Evolutionary conservation across 2,797 vertebrate species (phyloP).

Genomic region (Sebastes flavidus): DNA sequence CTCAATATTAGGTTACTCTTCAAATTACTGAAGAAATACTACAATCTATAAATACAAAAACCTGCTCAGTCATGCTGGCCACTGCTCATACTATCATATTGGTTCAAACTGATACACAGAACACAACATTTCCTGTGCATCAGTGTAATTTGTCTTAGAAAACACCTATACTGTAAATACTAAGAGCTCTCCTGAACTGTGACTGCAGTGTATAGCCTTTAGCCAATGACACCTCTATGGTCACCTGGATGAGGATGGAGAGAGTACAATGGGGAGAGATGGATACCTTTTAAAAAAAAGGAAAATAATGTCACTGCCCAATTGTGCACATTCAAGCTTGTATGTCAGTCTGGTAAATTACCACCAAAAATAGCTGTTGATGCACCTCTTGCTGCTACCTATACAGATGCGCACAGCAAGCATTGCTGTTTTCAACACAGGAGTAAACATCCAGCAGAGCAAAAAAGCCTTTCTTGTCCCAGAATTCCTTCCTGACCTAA

Average conservation of each 20-base stretch:
- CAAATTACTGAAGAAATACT: too few relatives aligned
- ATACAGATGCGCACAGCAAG: not conserved
- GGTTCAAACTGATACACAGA: too few relatives aligned
- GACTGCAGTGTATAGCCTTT: not conserved
- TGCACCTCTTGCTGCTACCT: conserved; percentile 1
- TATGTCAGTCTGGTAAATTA: conserved; percentile 1
- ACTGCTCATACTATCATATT: too few relatives aligned
- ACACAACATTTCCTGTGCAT: too few relatives aligned
- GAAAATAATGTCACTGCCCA: not conserved
- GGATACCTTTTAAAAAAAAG: not conserved
- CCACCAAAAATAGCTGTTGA: conserved; percentile 7
- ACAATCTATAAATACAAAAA: too few relatives aligned
- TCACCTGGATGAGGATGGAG: too few relatives aligned
- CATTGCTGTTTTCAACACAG: conserved; percentile 1
- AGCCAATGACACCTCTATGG: too few relatives aligned
- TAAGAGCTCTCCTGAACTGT: not conserved
- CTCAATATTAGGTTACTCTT: too few relatives aligned
- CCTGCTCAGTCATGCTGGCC: too few relatives aligned
- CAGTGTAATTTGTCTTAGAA: too few relatives aligned
- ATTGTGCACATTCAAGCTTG: not conserved
- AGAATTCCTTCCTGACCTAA: conserved; percentile 64
- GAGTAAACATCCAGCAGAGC: conserved; percentile 41
- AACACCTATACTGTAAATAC: too few relatives aligned
- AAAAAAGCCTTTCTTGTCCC: conserved; percentile 47
- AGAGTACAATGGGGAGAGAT: not conserved